Base-by-base conservation (phyloP, 1,140 invertebrate genomes). In the Yoshiicerus persimilis region DNA sequence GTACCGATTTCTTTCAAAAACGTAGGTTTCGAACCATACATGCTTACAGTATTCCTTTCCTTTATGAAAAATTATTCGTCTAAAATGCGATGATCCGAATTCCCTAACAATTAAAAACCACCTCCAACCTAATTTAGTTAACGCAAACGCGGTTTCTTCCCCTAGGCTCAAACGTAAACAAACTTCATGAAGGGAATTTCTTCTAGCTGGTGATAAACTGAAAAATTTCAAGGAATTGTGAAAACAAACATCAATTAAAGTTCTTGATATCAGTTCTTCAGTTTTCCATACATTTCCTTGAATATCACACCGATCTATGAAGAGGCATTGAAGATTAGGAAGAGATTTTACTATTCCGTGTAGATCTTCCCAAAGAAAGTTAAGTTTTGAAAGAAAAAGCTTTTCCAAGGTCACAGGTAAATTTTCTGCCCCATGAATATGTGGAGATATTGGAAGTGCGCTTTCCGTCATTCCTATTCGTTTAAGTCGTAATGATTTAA, bases 31-130 rank as follows among this genome's bases (percentile, higher is more conserved):
- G 70, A 87, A 87, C 87, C 87, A 87, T 10, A 56, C 38, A 20
- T 16, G 27, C 32, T 77, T 66, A 36, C 80, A 84, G 32, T 66
- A 25, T 70, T 87, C 70, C 34, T 36, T 56, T 30, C 80, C 80
- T 62, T 80, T 77, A 56, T 87, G 77, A 36, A 87, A 56, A 66
- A 87, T 87, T n/a, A 87, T 8, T 32, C 75, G 23, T 23, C 30
- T 64, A 25, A 34, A 56, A 25, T 87, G 32, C 0, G n/a, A 16
- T 1, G 39, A 10, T 77, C 77, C 27, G 6, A 83, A 36, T 84
- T 84, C 77, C n/a, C 34, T 64, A 0, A 56, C 20, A 36, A 87
- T 36, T n/a, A 87, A 10, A 20, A 77, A 87, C 39, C 56, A 87
- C 2, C 39, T 47, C 80, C 87, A 84, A 27, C 77, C 87, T 38